Evolutionary conservation across 1,140 invertebrate species (phyloP), one percentile per base, ranked within the genome.

Genomic region (Paraescarpia echinospica): DNA sequence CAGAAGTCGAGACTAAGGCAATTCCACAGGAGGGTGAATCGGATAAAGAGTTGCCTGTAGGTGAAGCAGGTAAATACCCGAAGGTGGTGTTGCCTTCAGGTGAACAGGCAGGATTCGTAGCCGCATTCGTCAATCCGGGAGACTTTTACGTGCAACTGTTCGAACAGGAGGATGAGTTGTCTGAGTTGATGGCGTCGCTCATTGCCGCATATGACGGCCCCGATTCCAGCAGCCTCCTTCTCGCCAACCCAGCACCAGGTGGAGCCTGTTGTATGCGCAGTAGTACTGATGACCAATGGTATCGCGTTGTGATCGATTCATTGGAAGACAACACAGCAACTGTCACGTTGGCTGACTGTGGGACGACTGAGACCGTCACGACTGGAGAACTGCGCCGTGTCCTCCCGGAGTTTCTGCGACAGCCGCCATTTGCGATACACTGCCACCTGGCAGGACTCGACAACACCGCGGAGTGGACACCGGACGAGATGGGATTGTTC

Each of bases 31-130:
- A 22, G 18, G 14, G 22, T 27, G n/a, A 34, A 31, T 18, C 14
- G 90, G 90, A 90, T 18, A 41, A 90, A 90, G 90, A 90, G n/a
- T 90, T 41, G 33, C 34, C 90, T 33, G 34, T 90, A 22, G n/a
- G 0, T 41, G 6, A 90, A 22, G 33, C 34, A 34, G 14, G 35
- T 33, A n/a, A 33, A 90, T 34, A 34, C 35, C 90, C 14, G 4
- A n/a, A 33, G 14, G 90, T 90, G 33, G 90, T 33, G 33, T 31
- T 90, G 90, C 34, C 35, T 12, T 33, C n/a, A 8, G 31, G 33
- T 1, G 90, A 90, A 31, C 35, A 41, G 90, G 90, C 90, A 90
- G 90, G 90, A 22, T 90, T 77, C 22, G 59, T 77, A 22, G 27
- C 59, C 0, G 59, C 59, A 22, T 18, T 77, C 22, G n/a, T 34